Percentiles rank a stretch among this genome's conserved stretches.
phyloP scores from a whole-genome alignment of 2,113 vertebrate genomes.

The Gambusia holbrooki region DNA sequence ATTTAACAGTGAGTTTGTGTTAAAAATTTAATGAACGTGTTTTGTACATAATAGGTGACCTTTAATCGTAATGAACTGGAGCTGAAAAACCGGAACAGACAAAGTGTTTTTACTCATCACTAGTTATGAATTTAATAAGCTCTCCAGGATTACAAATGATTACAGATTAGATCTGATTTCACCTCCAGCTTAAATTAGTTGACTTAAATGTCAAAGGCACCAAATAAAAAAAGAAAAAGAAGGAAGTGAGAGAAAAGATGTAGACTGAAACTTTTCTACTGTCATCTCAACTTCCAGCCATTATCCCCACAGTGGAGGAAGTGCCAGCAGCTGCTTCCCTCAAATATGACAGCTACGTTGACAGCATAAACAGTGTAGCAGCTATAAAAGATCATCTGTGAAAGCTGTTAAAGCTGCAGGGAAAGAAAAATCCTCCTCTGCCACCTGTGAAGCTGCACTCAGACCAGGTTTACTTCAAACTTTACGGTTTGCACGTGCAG shows the following conservation, averaged over 20 bases:
- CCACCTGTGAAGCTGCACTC: background rate
- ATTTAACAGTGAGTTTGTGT: too few species aligned
- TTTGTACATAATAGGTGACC: too few species aligned
- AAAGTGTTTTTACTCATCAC: background rate
- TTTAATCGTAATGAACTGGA: background rate
- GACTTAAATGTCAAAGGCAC: conserved; percentile 12
- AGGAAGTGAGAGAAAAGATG: conserved; percentile 19
- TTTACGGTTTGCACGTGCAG: background rate
- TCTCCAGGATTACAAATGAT: background rate
- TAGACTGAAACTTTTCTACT: conserved; percentile 28
- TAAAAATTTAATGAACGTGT: too few species aligned
- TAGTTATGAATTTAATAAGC: background rate
- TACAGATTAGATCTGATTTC: conserved; percentile 17
- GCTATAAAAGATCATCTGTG: conserved; percentile 31
- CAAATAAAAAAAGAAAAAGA: conserved; percentile 1
- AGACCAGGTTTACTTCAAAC: too few species aligned
- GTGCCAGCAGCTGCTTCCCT: conserved; percentile 49
- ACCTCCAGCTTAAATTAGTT: conserved; percentile 5
- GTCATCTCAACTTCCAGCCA: conserved; percentile 41
- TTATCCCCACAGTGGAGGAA: conserved; percentile 44
- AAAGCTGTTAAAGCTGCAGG: conserved; percentile 11
- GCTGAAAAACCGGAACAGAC: conserved; percentile 15
- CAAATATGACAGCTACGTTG: conserved; percentile 53
- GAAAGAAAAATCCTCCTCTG: conserved; percentile 2
- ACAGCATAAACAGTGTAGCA: conserved; percentile 41